These are phyloP conservation scores for Papilio polytes DNA, from an alignment of 1,140 invertebrate species.

Conservation along the genomic window DNA sequence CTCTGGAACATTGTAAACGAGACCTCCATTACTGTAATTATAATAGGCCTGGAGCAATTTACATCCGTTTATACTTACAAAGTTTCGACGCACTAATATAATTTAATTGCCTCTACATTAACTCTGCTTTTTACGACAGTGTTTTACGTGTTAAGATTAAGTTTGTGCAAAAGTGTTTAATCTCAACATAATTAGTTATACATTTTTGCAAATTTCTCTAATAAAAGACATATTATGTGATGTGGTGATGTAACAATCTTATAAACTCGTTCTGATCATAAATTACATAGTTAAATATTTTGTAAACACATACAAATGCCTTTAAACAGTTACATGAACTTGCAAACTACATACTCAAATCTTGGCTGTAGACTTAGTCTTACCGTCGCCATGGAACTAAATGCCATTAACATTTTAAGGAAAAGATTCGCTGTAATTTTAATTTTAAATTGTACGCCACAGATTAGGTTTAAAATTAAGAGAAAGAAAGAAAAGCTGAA, in stretches of 20 bases:
- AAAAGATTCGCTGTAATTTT: constrained; percentile 2
- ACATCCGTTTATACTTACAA: constrained; percentile 12
- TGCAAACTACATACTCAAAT: background rate
- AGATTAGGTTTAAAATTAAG: constrained; percentile 51
- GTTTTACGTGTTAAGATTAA: background rate
- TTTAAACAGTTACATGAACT: background rate
- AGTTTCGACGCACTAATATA: constrained; percentile 10
- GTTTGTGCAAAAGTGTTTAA: background rate
- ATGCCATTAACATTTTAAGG: constrained; percentile 13
- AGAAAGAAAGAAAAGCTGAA: constrained; percentile 47
- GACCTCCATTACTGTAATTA: constrained; percentile 30
- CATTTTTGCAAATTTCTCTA: too few relatives aligned
- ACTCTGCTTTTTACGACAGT: background rate
- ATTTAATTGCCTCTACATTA: constrained; percentile 20
- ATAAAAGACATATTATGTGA: too few relatives aligned
- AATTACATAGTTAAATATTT: background rate
- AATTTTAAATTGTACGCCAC: constrained; percentile 35
- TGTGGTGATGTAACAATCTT: too few relatives aligned
- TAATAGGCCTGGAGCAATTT: constrained; percentile 32
- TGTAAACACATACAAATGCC: background rate
- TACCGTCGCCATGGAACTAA: background rate
- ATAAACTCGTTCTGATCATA: too few relatives aligned
- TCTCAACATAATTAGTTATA: too few relatives aligned
- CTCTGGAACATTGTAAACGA: constrained; percentile 49
- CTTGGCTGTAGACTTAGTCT: background rate